Evolutionary conservation across 92 coral and sea anemone species (phyloP).

Genomic region (Meandrina meandrites): DNA sequence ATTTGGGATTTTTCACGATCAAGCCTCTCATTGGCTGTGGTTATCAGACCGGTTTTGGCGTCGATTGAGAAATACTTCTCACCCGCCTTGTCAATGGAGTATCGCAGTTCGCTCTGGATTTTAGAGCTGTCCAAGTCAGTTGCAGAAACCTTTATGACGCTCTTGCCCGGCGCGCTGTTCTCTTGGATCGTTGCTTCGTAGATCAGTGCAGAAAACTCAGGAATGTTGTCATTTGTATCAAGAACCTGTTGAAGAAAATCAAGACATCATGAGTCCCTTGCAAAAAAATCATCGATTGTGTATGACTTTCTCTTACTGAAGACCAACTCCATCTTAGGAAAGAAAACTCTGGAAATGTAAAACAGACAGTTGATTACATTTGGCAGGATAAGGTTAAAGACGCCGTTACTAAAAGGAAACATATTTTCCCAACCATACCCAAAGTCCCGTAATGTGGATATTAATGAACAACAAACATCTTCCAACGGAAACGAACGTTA

Average conservation of each 20-base stretch:
- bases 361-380: too few relatives aligned
- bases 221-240: slow-evolving; percentile 79
- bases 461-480: too few relatives aligned
- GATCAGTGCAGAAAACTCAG: slow-evolving; percentile 62
- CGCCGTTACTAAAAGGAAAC: too few relatives aligned
- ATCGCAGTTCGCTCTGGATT: slow-evolving; percentile 38
- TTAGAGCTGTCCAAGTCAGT: slow-evolving; percentile 73
- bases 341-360: too few relatives aligned
- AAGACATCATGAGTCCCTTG: neutral
- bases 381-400: too few relatives aligned
- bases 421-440: too few relatives aligned
- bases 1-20: slow-evolving; percentile 69
- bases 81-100: slow-evolving; percentile 60
- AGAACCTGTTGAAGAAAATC: slow-evolving; percentile 53
- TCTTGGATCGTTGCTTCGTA: slow-evolving; percentile 65
- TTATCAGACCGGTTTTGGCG: slow-evolving; percentile 58
- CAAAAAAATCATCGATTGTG: too few relatives aligned
- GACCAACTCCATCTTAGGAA: too few relatives aligned
- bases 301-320: too few relatives aligned
- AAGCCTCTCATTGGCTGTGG: slow-evolving; percentile 67
- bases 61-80: slow-evolving; percentile 58
- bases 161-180: slow-evolving; percentile 48
- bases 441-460: too few relatives aligned
- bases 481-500: too few relatives aligned
- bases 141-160: slow-evolving; percentile 62